Evolutionary conservation across 2,888 invertebrate species (phyloP).

Genomic region (Amiota communis): DNA sequence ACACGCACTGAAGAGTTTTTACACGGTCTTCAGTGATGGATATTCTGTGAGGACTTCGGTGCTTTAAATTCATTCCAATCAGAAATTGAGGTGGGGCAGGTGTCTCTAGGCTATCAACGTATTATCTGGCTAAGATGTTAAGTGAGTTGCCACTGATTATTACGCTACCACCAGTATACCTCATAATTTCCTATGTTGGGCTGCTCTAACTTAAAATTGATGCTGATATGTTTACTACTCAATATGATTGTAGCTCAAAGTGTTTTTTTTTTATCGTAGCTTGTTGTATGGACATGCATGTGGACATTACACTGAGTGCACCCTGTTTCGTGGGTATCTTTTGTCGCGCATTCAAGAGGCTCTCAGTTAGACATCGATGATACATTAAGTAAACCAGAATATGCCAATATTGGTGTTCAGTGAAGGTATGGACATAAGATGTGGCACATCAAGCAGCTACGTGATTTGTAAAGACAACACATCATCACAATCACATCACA

Average conservation of each 20-base stretch:
- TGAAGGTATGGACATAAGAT: conserved; percentile 80
- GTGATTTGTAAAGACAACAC: conserved; percentile 77
- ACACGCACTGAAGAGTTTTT: conserved; percentile 83
- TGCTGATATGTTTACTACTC: conserved; percentile 80
- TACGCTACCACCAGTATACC: conserved; percentile 83
- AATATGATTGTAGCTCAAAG: conserved; percentile 85
- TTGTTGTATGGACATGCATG: conserved; percentile 83
- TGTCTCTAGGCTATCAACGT: conserved; percentile 85
- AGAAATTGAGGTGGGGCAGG: conserved; percentile 86
- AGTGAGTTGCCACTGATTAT: conserved; percentile 85
- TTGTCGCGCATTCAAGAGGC: conserved; percentile 83
- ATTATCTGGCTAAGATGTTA: conserved; percentile 87
- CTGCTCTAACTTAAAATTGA: conserved; percentile 75
- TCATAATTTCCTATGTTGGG: conserved; percentile 84
- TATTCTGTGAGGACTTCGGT: conserved; percentile 87
- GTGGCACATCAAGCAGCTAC: conserved; percentile 80
- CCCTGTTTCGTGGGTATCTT: conserved; percentile 83
- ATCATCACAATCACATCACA: no score
- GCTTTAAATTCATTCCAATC: conserved; percentile 86
- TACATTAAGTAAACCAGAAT: conserved; percentile 86
- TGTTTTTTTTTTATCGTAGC: conserved; percentile 85
- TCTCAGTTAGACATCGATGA: conserved; percentile 84
- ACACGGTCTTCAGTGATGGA: conserved; percentile 86
- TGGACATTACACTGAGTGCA: conserved; percentile 84
- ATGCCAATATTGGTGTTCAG: conserved; percentile 86